phyloP scores from a whole-genome alignment of 2,113 vertebrate species.

The Lichenostomus cassidix region DNA sequence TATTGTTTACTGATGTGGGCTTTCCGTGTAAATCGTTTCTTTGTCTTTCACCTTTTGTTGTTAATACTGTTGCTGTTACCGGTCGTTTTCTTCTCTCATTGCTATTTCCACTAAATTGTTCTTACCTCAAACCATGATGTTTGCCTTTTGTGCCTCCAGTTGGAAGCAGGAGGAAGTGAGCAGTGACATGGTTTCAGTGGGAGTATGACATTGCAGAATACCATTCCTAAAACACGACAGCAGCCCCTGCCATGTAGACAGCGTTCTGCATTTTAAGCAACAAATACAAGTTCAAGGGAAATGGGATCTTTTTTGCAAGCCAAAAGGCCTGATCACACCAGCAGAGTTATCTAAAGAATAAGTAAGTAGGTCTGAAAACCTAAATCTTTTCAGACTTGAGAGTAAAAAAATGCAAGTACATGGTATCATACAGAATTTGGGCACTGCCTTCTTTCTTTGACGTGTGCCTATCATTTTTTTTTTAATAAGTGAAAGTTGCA shows the following conservation, averaged over 20 bases:
- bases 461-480: not conserved
- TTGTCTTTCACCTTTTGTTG: not conserved
- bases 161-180: not conserved
- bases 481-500: not conserved
- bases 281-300: not conserved
- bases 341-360: not conserved
- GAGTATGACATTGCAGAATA: not conserved
- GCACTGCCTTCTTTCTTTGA: not conserved
- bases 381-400: not conserved
- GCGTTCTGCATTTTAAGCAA: not conserved
- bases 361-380: not conserved
- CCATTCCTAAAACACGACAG: not conserved
- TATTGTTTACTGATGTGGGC: rapidly evolving
- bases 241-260: not conserved
- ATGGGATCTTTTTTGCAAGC: not conserved
- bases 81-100: not conserved
- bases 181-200: not conserved
- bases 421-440: not conserved
- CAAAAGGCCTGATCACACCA: not conserved
- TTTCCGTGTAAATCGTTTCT: not conserved
- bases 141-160: not conserved
- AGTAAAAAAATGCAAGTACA: not conserved
- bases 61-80: not conserved
- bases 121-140: rapidly evolving
- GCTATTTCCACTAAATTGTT: not conserved